A percentile compares a stretch with the other conserved stretches of the same genome.
Evolutionary conservation across 2,113 vertebrate species (phyloP).

Genomic region (Hoplias malabaricus): DNA sequence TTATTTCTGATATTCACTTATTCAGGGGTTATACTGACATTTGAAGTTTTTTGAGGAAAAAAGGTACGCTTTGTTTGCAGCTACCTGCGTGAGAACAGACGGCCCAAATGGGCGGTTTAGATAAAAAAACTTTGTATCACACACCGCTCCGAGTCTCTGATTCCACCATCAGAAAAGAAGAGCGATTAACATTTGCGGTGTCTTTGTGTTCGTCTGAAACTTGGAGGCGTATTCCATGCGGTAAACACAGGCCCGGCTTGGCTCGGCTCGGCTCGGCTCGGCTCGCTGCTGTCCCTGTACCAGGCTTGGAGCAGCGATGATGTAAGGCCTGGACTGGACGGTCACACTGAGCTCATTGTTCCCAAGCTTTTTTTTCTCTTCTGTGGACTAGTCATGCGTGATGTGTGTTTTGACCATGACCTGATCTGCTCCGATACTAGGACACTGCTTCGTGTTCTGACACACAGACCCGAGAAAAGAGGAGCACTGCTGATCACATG

Average conservation of each 20-base stretch:
- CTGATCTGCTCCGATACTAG: constrained; percentile 26
- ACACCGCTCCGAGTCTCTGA: no score
- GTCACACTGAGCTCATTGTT: constrained; percentile 49
- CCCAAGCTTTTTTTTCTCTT: constrained; percentile 3
- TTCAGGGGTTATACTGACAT: constrained; percentile 95
- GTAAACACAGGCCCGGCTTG: background rate
- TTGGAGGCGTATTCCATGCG: background rate
- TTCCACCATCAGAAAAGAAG: background rate
- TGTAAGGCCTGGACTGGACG: constrained; percentile 43
- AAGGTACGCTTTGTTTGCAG: constrained; percentile 85
- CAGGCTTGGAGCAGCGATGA: constrained; percentile 22
- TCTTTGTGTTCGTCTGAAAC: background rate
- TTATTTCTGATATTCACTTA: constrained; percentile 99
- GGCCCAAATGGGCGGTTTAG: constrained; percentile 37
- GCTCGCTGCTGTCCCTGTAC: background rate
- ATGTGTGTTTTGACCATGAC: constrained; percentile 35
- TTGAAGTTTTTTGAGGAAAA: constrained; percentile 74
- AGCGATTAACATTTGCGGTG: background rate
- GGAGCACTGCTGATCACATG: background rate
- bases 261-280: background rate
- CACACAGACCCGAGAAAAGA: background rate
- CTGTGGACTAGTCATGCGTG: constrained; percentile 26
- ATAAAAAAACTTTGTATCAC: background rate
- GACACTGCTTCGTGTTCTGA: constrained; percentile 23
- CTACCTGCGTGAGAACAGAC: constrained; percentile 62